Conservation (phyloP, 2,797 vertebrate species). For the Hylomyscus alleni region DNA sequence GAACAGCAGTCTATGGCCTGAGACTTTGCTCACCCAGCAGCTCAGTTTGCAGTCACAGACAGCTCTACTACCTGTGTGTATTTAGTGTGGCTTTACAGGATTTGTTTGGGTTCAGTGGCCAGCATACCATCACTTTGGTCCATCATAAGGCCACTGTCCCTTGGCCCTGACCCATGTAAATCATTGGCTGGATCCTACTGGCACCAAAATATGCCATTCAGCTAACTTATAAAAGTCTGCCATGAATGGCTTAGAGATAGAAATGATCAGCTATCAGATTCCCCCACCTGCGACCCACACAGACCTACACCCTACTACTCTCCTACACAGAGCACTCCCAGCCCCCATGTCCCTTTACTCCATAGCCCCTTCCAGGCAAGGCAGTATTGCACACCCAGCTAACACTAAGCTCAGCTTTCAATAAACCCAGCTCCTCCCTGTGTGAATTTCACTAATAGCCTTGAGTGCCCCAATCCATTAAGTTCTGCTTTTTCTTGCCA, state of each 20-base stretch:
- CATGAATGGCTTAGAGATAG: neutral
- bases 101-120: neutral
- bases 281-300: neutral
- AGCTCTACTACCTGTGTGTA: too few species aligned
- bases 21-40: neutral
- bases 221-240: neutral
- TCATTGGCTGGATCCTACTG: rapidly evolving
- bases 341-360: neutral
- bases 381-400: neutral
- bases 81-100: neutral
- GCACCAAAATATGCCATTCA: neutral
- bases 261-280: neutral
- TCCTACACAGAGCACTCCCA: too few species aligned
- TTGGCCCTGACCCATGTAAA: neutral
- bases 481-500: neutral
- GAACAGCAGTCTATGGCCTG: neutral
- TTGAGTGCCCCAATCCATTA: neutral
- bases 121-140: rapidly evolving
- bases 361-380: neutral
- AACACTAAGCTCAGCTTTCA: neutral
- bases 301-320: neutral
- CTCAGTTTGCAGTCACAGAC: neutral
- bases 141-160: neutral
- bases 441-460: neutral
- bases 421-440: neutral